A percentile compares a stretch with the other conserved stretches of the same genome.
Evolutionary conservation across 1,140 invertebrate species (phyloP).

Genomic region (Stegodyphus dumicola): DNA sequence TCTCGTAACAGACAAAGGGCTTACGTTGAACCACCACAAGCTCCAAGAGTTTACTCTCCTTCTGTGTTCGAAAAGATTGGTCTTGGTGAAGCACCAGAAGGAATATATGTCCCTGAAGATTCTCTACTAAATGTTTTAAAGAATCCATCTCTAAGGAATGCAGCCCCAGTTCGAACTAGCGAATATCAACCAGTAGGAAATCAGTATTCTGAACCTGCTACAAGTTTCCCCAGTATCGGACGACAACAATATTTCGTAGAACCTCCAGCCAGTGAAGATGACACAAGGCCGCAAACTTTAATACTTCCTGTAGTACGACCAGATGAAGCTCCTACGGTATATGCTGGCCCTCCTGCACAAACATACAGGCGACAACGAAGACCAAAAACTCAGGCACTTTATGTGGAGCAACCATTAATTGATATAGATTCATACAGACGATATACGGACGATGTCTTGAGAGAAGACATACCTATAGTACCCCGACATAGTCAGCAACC

Average conservation of each 20-base stretch:
- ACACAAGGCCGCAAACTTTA: background rate
- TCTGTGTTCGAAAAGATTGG: slow-evolving; percentile 47
- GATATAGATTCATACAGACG: background rate
- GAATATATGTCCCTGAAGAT: slow-evolving; percentile 47
- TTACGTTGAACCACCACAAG: slow-evolving; percentile 2
- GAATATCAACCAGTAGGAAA: background rate
- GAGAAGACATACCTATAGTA: background rate
- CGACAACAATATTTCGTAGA: background rate
- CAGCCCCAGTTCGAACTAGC: background rate
- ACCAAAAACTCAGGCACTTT: background rate
- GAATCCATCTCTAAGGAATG: background rate
- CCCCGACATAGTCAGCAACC: background rate
- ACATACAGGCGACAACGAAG: background rate
- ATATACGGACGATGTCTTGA: background rate
- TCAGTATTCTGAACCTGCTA: background rate
- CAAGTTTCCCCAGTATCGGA: background rate
- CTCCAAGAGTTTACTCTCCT: slow-evolving; percentile 22
- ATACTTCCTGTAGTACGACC: background rate
- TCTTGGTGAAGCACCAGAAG: slow-evolving; percentile 41
- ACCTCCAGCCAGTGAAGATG: background rate
- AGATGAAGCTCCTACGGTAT: background rate
- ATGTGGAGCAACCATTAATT: background rate
- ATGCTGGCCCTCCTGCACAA: background rate
- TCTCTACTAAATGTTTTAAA: slow-evolving; percentile 38
- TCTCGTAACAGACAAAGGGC: slow-evolving; percentile 6